Evolutionary conservation across 2,797 vertebrate species (phyloP), one percentile per base, ranked within the genome.

Genomic region (Scolopax bukidnonensis): DNA sequence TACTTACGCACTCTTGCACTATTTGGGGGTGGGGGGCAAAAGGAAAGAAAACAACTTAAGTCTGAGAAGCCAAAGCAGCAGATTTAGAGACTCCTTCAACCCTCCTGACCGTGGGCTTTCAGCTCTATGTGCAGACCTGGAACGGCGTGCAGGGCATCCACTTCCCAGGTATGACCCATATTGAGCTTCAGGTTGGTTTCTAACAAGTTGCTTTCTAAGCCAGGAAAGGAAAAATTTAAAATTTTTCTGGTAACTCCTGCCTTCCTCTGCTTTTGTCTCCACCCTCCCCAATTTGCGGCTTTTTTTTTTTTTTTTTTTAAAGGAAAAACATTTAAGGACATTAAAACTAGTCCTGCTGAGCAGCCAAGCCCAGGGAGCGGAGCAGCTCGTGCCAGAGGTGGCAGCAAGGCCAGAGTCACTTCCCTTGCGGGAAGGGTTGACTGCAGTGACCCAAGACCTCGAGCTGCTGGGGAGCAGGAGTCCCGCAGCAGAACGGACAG

Each of bases 351-450:
- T 67, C 9, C 48, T 59, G 71, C 4, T 0, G 4, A 94, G 81
- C 60, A 61, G 74, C 68, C 67, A 53, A 87, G 27, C 23, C 71
- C 93, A 67, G 47, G 70, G 87, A 76, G 43, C 0, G 11, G 51
- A 91, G 74, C 43, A n/a, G 36, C 36, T 53, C 16, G 16, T 73
- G 73, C 61, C 80, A 80, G 75, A 48, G 32, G 56, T 87, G 81
- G 87, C 65, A 86, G 59, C 30, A 7, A 68, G 69, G 60, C 11
- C 6, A 59, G 69, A 63, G 74, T 43, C 63, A 76, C 36, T 96
- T 95, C 89, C 91, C 87, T 78, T 93, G 85, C 59, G 20, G 91
- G 87, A 95, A 96, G 64, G 85, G 43, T 65, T 54, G 67, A 16
- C 27, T 85, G 87, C n/a, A 12, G 65, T 65, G 65, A 88, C 79